Percentiles rank a stretch among this genome's conserved stretches.
Evolutionary conservation across 2,888 invertebrate species (phyloP).

Genomic region (Aleiodes testaceus): DNA sequence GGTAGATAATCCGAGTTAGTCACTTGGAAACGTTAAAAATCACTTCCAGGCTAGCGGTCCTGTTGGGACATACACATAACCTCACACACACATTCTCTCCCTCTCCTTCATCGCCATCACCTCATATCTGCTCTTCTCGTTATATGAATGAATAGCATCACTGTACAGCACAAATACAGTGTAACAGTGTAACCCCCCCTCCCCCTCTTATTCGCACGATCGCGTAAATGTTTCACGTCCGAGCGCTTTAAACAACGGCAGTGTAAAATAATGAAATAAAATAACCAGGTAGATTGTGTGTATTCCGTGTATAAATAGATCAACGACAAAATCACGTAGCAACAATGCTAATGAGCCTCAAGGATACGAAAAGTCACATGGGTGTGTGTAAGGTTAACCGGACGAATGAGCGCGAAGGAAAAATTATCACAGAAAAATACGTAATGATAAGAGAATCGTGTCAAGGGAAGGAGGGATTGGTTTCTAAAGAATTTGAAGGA

Average conservation of each 20-base stretch:
- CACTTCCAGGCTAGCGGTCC: slow-evolving; percentile 55
- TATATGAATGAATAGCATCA: slow-evolving; percentile 30
- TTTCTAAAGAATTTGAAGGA: neutral
- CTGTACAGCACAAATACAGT: slow-evolving; percentile 7
- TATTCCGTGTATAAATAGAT: slow-evolving; percentile 4
- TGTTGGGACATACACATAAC: slow-evolving; percentile 11
- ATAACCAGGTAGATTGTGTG: neutral
- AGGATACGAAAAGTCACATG: too few species aligned
- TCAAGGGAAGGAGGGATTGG: neutral
- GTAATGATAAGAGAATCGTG: too few species aligned
- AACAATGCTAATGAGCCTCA: too few species aligned
- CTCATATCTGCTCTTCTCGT: slow-evolving; percentile 22
- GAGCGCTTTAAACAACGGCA: slow-evolving; percentile 26
- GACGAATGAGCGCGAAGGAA: too few species aligned
- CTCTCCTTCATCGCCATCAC: neutral
- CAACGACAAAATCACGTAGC: neutral
- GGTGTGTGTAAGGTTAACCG: too few species aligned
- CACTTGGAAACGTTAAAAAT: slow-evolving; percentile 69
- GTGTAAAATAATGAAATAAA: slow-evolving; percentile 7
- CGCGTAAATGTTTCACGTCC: slow-evolving; percentile 34
- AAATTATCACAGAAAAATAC: too few species aligned
- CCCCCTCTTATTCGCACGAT: slow-evolving; percentile 34
- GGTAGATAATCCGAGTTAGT: slow-evolving; percentile 59
- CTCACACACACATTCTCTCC: neutral
- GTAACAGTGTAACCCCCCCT: neutral